Base-by-base conservation (phyloP, 2,888 invertebrate species). In the Drosophila eohydei region DNA sequence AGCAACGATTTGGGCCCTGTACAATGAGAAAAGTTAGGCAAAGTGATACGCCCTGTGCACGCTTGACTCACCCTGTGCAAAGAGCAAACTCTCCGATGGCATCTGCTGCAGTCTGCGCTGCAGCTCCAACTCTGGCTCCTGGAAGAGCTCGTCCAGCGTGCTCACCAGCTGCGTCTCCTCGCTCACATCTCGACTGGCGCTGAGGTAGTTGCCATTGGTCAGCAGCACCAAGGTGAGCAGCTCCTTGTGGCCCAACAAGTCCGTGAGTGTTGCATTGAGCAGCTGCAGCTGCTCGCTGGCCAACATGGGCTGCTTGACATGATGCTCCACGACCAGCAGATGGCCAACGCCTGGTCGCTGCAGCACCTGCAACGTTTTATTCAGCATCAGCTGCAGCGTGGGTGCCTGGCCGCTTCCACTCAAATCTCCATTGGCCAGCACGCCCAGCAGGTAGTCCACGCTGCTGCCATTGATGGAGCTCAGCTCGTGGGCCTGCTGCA, bases 1-100 rank as follows among this genome's bases (percentile, higher is more conserved):
- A 98, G 93, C 92, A 97, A 97, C 0, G 97, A 95, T 94, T 95
- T 95, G 0, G 98, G 98, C 69, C 98, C 98, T 96, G 93, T 11
- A 12, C 12, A 0, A 14, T 30, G 0, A 5, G 0, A 0, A 6
- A 5, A 11, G 6, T 30, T 14, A n/a, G 3, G 5, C 1, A 30
- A 11, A 44, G 5, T 3, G 3, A 7, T 9, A 50, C 50, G 12
- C 32, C 51, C 51, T 34, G 51, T 51, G 2, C n/a, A 1, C 8
- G 2, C 9, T 9, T n/a, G 12, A 44, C 82, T 68, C 14, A 89
- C 90, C 89, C 43, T 63, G 62, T 0, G 88, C 88, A 67, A 88
- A 87, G 0, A 90, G 50, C 5, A 90, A 26, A 28, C 78, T 80
- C 54, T 89, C 89, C 30, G 85, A 74, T 0, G 75, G 56, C 68